Conservation (phyloP, 2,797 vertebrate genomes). For the Coracias cyanogaster region DNA sequence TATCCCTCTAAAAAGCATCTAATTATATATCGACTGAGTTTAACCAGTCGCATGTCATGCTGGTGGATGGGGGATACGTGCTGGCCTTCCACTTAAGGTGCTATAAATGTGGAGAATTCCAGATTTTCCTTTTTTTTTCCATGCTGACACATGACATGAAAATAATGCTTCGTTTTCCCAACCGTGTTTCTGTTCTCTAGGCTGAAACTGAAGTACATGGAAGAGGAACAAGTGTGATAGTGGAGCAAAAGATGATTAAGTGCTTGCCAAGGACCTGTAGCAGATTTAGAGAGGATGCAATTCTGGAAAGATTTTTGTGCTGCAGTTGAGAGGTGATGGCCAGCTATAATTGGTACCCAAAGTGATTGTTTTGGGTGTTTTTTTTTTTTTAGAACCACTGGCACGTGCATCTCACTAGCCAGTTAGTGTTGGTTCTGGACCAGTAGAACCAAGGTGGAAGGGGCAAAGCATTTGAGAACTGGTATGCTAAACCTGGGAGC, state of each 20-base stretch:
- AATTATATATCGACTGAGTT: background rate
- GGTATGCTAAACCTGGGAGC: background rate
- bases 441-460: background rate
- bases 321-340: background rate
- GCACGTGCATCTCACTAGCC: background rate
- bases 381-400: no score
- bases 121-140: background rate
- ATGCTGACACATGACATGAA: background rate
- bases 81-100: background rate
- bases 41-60: background rate
- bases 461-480: background rate
- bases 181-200: background rate
- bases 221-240: background rate
- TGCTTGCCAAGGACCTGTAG: background rate
- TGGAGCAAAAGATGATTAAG: background rate
- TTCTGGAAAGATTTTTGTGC: background rate
- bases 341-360: background rate
- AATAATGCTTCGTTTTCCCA: background rate
- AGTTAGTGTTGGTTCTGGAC: background rate
- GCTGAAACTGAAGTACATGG: background rate
- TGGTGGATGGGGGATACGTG: background rate
- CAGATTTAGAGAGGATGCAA: background rate
- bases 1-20: background rate
- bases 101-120: background rate
- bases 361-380: background rate